These are phyloP conservation scores for Crematogaster levior DNA, from an alignment of 2,888 invertebrate genomes.

Conservation along the genomic window DNA sequence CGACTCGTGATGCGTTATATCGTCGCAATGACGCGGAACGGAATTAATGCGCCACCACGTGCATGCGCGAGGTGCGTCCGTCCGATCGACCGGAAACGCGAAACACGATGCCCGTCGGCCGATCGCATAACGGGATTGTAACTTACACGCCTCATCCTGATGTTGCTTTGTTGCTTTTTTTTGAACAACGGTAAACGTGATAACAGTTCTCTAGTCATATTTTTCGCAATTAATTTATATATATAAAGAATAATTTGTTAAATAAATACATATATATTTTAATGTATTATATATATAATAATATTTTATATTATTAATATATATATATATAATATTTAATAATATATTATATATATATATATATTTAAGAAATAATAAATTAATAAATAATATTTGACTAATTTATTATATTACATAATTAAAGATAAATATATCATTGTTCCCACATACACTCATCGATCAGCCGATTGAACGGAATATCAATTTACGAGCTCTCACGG, in stretches of 20 bases:
- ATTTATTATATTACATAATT: not conserved
- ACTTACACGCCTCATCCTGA: not conserved
- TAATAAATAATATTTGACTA: not conserved
- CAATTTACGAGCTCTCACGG: conserved; percentile 6
- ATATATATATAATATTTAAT: not conserved
- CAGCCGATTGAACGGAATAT: not conserved
- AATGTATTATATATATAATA: too few species aligned
- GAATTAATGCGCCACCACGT: conserved; percentile 50
- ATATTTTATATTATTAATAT: too few species aligned
- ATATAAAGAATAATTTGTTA: not conserved
- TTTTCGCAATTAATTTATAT: not conserved
- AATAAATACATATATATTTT: too few species aligned
- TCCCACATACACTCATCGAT: not conserved
- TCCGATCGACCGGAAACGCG: conserved; percentile 36
- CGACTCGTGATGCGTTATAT: conserved; percentile 66
- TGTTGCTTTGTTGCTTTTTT: not conserved
- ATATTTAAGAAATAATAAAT: too few species aligned
- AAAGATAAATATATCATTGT: not conserved
- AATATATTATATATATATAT: not conserved
- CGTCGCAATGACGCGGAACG: conserved; percentile 48
- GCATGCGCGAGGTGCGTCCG: conserved; percentile 3
- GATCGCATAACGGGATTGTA: conserved; percentile 19
- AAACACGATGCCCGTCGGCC: conserved; percentile 19
- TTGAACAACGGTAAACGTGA: not conserved
- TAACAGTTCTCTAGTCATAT: not conserved